Evolutionary conservation across 2,797 vertebrate genomes (phyloP).

Genomic region (Hapalemur alaotrensis): DNA sequence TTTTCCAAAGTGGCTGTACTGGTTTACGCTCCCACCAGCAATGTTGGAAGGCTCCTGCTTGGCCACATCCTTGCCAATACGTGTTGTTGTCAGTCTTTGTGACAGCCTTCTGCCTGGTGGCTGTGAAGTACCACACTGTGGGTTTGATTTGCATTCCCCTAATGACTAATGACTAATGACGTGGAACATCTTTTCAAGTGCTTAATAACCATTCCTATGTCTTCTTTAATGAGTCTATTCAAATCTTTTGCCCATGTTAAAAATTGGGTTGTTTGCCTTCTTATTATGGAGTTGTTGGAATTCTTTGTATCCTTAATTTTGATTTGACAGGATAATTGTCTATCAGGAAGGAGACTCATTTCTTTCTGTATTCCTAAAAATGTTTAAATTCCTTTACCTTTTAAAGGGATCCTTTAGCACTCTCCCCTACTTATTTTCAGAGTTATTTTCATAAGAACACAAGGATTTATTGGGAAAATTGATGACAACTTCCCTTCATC

Average conservation of each 20-base stretch:
- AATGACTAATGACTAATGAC: neutral
- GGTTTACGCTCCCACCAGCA: neutral
- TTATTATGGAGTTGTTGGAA: neutral
- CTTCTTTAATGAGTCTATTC: neutral
- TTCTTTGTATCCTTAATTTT: neutral
- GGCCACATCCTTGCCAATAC: neutral
- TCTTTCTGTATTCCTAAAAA: neutral
- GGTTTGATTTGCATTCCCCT: neutral
- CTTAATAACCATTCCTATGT: neutral
- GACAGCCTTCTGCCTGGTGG: neutral
- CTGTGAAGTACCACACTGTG: neutral
- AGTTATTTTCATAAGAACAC: neutral
- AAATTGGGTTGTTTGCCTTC: neutral
- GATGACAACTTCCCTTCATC: neutral
- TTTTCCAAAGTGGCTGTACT: neutral
- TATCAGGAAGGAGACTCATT: neutral
- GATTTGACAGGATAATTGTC: neutral
- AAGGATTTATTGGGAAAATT: neutral
- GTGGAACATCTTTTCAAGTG: neutral
- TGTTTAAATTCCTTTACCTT: neutral
- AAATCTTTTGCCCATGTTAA: neutral
- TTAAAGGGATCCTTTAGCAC: neutral
- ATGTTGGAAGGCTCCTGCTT: neutral
- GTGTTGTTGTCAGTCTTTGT: neutral
- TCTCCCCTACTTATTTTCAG: neutral